Conservation (phyloP, 2,797 vertebrate genomes). For the Spinus olivaceus region DNA sequence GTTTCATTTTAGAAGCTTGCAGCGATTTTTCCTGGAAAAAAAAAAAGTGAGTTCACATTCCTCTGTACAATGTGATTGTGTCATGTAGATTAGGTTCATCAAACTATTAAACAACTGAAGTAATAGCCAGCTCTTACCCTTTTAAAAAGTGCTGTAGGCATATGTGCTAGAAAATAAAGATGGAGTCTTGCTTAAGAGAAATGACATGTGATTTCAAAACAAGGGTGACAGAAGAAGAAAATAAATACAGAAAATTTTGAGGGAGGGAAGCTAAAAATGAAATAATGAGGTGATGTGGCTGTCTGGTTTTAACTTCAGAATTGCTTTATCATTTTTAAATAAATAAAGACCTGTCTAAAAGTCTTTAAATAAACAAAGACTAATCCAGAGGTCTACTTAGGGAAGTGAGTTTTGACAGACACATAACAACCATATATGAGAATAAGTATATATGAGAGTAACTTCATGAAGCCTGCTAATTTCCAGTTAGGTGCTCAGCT, state of each 20-base stretch:
- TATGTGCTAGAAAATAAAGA: background rate
- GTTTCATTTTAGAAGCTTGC: background rate
- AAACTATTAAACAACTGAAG: background rate
- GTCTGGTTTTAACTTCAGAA: background rate
- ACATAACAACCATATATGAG: background rate
- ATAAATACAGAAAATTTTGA: background rate
- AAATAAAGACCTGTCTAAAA: background rate
- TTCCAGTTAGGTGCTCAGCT: background rate
- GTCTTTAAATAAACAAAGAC: background rate
- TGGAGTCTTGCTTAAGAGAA: background rate
- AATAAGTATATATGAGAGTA: background rate
- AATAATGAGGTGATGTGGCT: background rate
- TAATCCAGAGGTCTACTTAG: background rate
- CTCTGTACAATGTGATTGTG: background rate
- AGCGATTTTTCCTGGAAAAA: background rate
- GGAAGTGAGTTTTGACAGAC: slow-evolving; percentile 2
- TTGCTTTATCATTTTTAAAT: background rate
- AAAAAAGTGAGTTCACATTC: background rate
- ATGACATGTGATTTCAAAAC: background rate
- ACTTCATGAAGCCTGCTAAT: background rate
- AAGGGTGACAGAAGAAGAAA: background rate
- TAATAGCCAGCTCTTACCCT: background rate
- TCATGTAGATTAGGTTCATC: background rate
- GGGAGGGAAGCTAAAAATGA: background rate
- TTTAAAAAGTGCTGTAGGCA: background rate